Base-by-base conservation (phyloP, 2,888 invertebrate genomes). In the Aporophyla nigra region DNA sequence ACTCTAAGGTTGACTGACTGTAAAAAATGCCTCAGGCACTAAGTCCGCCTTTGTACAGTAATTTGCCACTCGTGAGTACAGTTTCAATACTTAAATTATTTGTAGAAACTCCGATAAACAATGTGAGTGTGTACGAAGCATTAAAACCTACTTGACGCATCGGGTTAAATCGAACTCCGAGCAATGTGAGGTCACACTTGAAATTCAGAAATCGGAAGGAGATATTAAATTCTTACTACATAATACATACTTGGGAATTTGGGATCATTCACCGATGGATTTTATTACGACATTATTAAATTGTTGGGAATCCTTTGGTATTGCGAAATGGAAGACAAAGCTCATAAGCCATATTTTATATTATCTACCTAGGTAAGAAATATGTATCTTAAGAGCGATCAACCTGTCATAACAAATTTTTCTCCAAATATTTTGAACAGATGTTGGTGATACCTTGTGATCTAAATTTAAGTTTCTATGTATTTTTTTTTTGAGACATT, bases 161-260 rank as follows among this genome's bases (percentile, higher is more conserved):
- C 74, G 21, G n/a, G 76, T 33, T 51, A 21, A 51, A 76, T 59
- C 21, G 49, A 1, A 51, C 58, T 5, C 51, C 51, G 2, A n/a
- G 21, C 33, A 12, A 24, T 59, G 51, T 46, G 78, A 24, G 33
- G 21, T 16, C 43, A 19, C 24, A 24, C 43, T 66, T 59, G 68
- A 68, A 59, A 76, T 68, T 59, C 59, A 46, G 33, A 14, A 59
- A 46, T 59, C 78, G 59, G 78, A 76, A 21, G 21, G 21, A 53
- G 69, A 59, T 76, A 76, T 76, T 78, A 76, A 78, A 76, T 76
- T 76, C 76, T 69, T 76, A 53, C 78, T 59, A 78, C 70, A 54
- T 76, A 77, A 59, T 68, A 68, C 51, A 59, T 24, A 33, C 21
- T 68, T 53, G 9, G 69, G 78, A 27, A 54, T 70, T 69, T 54